Percentiles rank a stretch among this genome's conserved stretches.
Conservation (phyloP, 2,797 vertebrate genomes). For the Lophius americanus region DNA sequence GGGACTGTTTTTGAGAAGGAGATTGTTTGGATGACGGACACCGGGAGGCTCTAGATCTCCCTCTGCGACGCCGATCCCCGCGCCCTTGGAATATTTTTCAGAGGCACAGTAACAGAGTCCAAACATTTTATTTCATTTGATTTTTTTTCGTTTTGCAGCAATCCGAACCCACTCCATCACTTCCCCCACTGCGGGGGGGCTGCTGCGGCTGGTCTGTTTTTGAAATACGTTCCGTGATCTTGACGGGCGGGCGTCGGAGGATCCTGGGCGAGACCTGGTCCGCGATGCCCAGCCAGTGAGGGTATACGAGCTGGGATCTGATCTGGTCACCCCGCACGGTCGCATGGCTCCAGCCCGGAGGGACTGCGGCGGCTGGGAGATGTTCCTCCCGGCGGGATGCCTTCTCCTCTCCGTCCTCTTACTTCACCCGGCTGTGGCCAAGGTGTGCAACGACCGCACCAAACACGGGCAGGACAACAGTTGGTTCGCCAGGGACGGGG, state of each 20-base stretch:
- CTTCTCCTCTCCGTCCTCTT: slow-evolving; percentile 78
- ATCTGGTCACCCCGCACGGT: slow-evolving; percentile 72
- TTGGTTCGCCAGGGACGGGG: slow-evolving; percentile 81
- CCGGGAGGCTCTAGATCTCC: slow-evolving; percentile 50
- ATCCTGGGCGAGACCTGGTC: slow-evolving; percentile 66
- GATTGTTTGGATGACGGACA: slow-evolving; percentile 66
- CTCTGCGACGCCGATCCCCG: slow-evolving; percentile 46
- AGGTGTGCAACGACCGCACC: slow-evolving; percentile 86
- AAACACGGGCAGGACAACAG: slow-evolving; percentile 83
- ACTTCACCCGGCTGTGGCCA: slow-evolving; percentile 74
- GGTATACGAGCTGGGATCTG: slow-evolving; percentile 65
- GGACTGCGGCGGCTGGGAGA: slow-evolving; percentile 80
- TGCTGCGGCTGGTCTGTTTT: slow-evolving; percentile 36
- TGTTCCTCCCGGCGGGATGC: slow-evolving; percentile 81
- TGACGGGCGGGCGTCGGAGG: slow-evolving; percentile 59
- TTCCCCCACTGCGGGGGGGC: slow-evolving; percentile 68
- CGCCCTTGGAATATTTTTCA: slow-evolving; percentile 73
- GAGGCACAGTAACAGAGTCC: slow-evolving; percentile 29
- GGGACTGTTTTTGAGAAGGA: slow-evolving; percentile 44
- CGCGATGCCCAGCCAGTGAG: slow-evolving; percentile 79
- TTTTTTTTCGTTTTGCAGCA: slow-evolving; percentile 44
- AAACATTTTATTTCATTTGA: slow-evolving; percentile 31
- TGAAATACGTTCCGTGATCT: slow-evolving; percentile 28
- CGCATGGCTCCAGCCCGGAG: slow-evolving; percentile 85
- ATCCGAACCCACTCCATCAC: slow-evolving; percentile 32